These are phyloP conservation scores for Lapara coniferarum DNA, from an alignment of 2,888 invertebrate genomes.

Conservation along the genomic window DNA sequence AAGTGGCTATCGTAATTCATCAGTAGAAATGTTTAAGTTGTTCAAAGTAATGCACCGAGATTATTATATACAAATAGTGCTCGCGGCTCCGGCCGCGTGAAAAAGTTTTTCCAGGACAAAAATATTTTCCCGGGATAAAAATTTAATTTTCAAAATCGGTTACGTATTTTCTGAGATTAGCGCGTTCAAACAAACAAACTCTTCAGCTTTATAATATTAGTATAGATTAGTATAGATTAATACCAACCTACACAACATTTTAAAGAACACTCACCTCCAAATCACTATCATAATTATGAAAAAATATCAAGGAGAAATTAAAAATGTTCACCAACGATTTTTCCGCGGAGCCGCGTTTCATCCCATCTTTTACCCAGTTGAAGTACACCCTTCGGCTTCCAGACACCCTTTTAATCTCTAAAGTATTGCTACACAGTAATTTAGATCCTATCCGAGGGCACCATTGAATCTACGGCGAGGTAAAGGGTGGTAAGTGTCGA, in stretches of 20 bases:
- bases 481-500: slow-evolving; percentile 66
- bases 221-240: no score
- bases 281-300: slow-evolving; percentile 13
- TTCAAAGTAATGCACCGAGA: no score
- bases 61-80: no score
- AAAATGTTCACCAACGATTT: slow-evolving; percentile 24
- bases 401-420: slow-evolving; percentile 80
- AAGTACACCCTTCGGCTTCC: slow-evolving; percentile 59
- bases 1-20: neutral
- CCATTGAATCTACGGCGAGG: slow-evolving; percentile 66
- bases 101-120: no score
- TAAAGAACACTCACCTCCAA: slow-evolving; percentile 15
- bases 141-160: no score
- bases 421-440: slow-evolving; percentile 76
- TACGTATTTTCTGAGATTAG: no score
- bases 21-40: neutral
- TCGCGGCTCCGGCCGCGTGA: no score
- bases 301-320: slow-evolving; percentile 23
- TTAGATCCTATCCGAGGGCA: slow-evolving; percentile 75
- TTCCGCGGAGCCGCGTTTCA: slow-evolving; percentile 21
- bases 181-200: no score
- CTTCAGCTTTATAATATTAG: no score
- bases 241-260: neutral
- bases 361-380: slow-evolving; percentile 30
- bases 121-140: no score